phyloP scores from a whole-genome alignment of 2,888 invertebrate genomes.

The Macrostomum cliftonense region DNA sequence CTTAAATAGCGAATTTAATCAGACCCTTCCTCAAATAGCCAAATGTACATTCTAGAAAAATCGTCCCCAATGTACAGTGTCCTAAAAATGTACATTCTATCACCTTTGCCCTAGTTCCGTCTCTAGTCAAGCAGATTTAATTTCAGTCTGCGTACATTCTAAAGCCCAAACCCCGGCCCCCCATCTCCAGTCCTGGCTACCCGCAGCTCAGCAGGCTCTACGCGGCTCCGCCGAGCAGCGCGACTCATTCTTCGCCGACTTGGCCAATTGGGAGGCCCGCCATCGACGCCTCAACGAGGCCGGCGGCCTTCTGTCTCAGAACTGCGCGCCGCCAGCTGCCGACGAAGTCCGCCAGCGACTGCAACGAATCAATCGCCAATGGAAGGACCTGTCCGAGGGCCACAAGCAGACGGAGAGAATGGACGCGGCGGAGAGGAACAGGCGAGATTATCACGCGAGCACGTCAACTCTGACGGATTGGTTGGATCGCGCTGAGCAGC shows the following conservation, averaged over 20 bases:
- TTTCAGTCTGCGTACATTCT: too few species aligned
- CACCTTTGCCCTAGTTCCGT: too few species aligned
- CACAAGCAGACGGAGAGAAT: conserved; percentile 19
- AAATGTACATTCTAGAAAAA: too few species aligned
- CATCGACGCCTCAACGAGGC: conserved; percentile 63
- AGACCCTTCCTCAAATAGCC: too few species aligned
- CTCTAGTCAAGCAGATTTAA: too few species aligned
- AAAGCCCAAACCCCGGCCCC: too few species aligned
- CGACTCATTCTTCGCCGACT: conserved; percentile 66
- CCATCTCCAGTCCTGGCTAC: too few species aligned
- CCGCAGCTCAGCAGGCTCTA: too few species aligned
- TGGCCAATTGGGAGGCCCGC: conserved; percentile 72
- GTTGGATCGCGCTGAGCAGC: conserved; percentile 57
- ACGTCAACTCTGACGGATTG: conserved; percentile 42
- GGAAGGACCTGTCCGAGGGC: conserved; percentile 55
- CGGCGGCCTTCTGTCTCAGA: conserved; percentile 69
- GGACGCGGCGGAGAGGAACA: conserved; percentile 22
- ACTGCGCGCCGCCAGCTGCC: conserved; percentile 61
- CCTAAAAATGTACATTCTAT: too few species aligned
- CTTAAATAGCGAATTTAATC: too few species aligned
- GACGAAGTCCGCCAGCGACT: conserved; percentile 58
- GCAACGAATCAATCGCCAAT: conserved; percentile 52
- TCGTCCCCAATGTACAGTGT: too few species aligned
- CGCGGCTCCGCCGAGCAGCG: conserved; percentile 51
- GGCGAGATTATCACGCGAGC: conserved; percentile 22